Base-by-base conservation (phyloP, 2,797 vertebrate genomes). In the Gymnothorax reevesii region DNA sequence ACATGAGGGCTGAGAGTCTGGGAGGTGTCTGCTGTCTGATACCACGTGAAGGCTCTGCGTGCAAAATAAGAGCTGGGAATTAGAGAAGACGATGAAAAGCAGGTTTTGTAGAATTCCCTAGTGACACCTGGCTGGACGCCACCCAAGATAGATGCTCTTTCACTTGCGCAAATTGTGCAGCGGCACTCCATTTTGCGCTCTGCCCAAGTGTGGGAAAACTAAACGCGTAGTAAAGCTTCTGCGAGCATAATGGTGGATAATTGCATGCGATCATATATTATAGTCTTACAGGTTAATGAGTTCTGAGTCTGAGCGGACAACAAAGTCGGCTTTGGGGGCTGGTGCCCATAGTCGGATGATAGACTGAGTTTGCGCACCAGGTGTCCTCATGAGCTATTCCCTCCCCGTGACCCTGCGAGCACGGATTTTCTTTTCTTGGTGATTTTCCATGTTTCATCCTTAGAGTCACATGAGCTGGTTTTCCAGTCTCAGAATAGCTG, bases 231-330 rank as follows among this genome's bases (percentile, higher is more conserved):
- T 7, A 7, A 52, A 7, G 42, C 75, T 79, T 42, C 42, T 49
- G 20, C 77, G 17, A 8, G 52, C 77, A 20, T 20, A 80, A 80
- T 55, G 25, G 25, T 20, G 10, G 49, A 80, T 55, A 55, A 80
- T 80, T 80, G 52, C 49, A 80, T n/a, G 33, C 20, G 73, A 77
- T 80, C 77, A 12, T 80, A 80, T 22, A 55, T 80, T n/a, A 55
- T 13, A 54, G 77, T 55, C 77, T 55, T 49, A 9, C 77, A 80
- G 20, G 49, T 77, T 77, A 7, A 49, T 17, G 25, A 80, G 52
- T 2, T 69, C 64, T 69, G 64, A 69, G 33, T 25, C 52, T 80
- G 49, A 80, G 52, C n/a, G 52, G 6, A 42, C 33, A 42, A 42
- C 33, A 42, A 77, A 4, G 15, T 6, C 73, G 13, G 15, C 52